phyloP scores from a whole-genome alignment of 2,113 vertebrate genomes.

The Chrysochloris asiatica region DNA sequence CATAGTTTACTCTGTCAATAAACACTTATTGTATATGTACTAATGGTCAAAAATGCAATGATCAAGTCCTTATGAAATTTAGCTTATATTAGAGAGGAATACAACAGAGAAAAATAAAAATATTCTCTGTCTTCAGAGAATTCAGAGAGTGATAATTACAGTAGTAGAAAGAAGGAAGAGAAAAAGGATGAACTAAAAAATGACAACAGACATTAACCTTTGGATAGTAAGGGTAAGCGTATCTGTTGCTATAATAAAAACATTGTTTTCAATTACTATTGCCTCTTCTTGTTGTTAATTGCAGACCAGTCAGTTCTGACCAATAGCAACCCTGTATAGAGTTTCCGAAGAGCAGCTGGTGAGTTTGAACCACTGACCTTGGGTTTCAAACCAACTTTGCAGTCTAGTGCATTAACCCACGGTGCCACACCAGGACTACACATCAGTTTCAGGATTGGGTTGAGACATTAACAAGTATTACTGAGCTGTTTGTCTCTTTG shows the following conservation, averaged over 20 bases:
- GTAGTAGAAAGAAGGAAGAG: neutral
- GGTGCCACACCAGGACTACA: too few species aligned
- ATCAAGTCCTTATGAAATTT: neutral
- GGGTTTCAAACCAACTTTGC: too few species aligned
- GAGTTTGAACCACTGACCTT: too few species aligned
- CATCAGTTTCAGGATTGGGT: too few species aligned
- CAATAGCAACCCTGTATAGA: too few species aligned
- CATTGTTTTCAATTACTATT: neutral
- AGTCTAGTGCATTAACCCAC: too few species aligned
- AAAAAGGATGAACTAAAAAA: neutral
- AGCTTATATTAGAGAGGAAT: neutral
- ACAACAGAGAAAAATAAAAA: neutral
- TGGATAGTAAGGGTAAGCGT: neutral
- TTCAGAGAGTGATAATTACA: neutral
- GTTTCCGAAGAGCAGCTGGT: too few species aligned
- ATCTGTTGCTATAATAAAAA: neutral
- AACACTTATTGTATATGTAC: neutral
- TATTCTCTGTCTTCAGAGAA: neutral
- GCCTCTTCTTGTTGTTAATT: too few species aligned
- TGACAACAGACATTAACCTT: neutral
- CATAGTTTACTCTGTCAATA: neutral
- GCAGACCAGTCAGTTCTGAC: neutral
- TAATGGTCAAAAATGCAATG: neutral
- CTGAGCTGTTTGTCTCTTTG: too few species aligned
- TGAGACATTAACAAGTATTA: too few species aligned